phyloP scores from a whole-genome alignment of 2,797 vertebrate genomes.

The Otolemur crassicaudatus region DNA sequence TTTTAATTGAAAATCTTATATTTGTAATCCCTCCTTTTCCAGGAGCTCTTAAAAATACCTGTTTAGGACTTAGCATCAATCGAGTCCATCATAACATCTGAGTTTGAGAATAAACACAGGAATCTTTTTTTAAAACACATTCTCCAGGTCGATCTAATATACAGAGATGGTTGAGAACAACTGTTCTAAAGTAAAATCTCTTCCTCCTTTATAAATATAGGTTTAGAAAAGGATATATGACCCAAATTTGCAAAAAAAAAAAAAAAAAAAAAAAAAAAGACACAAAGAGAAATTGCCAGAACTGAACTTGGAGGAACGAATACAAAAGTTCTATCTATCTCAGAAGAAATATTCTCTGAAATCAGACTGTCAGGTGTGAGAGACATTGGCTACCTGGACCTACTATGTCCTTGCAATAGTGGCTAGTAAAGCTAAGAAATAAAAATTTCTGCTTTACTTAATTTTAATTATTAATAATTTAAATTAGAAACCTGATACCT shows the following conservation, averaged over 20 bases:
- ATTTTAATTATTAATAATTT: not conserved
- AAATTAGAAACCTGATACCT: not conserved
- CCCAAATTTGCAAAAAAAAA: not conserved
- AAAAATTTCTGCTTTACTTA: not conserved
- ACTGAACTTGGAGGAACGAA: no score
- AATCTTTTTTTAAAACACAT: not conserved
- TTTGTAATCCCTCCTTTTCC: not conserved
- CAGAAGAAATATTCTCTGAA: not conserved
- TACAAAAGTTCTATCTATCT: no score
- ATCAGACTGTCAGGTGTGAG: no score
- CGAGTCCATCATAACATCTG: not conserved
- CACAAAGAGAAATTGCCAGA: not conserved
- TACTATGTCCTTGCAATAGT: not conserved
- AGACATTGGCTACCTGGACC: accelerated
- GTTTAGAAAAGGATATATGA: not conserved
- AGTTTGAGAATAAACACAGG: not conserved
- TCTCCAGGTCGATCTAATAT: not conserved
- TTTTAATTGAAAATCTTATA: not conserved
- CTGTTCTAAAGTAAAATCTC: not conserved
- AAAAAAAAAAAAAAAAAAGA: no score
- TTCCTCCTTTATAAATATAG: not conserved
- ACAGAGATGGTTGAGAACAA: not conserved
- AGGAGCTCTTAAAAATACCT: not conserved
- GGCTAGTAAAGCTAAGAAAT: not conserved
- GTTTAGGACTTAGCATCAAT: not conserved